A percentile compares a stretch with the other conserved stretches of the same genome.
phyloP scores from a whole-genome alignment of 2,888 invertebrate species.

The Tetranychus truncatus region DNA sequence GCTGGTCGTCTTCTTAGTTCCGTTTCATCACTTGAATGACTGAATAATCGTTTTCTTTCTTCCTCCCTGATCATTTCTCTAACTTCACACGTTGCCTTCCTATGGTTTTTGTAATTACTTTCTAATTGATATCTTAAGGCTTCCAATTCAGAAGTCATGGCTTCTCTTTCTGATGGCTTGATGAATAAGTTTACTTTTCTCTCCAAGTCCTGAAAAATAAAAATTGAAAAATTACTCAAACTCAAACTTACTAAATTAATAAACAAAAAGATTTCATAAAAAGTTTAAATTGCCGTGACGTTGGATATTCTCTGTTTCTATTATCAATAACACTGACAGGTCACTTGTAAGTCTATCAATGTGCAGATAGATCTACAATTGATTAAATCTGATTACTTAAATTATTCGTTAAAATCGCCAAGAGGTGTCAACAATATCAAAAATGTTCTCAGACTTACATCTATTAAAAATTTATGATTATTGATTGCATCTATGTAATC shows the following conservation, averaged over 20 bases:
- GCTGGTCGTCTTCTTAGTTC: neutral
- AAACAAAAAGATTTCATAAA: too few species aligned
- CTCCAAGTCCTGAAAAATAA: conserved; percentile 6
- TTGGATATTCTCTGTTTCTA: too few species aligned
- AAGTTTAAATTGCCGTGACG: too few species aligned
- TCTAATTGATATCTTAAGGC: conserved; percentile 4
- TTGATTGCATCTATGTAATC: neutral
- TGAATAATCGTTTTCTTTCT: conserved; percentile 5
- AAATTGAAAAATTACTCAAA: neutral
- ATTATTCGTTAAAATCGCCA: neutral
- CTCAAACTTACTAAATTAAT: too few species aligned
- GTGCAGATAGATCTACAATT: too few species aligned
- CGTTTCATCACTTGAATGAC: conserved; percentile 3
- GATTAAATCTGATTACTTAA: too few species aligned
- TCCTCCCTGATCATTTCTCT: neutral
- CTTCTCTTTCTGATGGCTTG: conserved; percentile 2
- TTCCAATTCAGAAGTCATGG: conserved; percentile 3
- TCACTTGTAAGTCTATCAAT: too few species aligned
- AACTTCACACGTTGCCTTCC: neutral
- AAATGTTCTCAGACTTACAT: neutral
- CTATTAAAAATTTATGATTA: neutral
- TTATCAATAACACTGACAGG: too few species aligned
- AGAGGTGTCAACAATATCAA: too few species aligned
- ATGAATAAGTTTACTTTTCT: neutral
- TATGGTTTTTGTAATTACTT: neutral